Evolutionary conservation across 2,113 vertebrate species (phyloP), one percentile per base, ranked within the genome.

Genomic region (Danio rerio): DNA sequence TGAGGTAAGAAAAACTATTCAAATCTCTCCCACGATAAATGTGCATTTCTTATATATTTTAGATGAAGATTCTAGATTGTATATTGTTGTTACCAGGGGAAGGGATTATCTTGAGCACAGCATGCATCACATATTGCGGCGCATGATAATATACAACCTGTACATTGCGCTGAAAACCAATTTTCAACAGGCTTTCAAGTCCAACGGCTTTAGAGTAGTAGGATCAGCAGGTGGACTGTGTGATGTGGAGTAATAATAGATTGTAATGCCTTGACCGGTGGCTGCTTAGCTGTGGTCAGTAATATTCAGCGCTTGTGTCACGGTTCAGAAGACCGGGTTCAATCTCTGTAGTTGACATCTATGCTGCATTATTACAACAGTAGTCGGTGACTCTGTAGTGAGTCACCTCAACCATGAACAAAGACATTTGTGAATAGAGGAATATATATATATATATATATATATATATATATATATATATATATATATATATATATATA

Each of bases 351-450:
- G 71, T 49, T 81, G 85, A 84, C 68, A 70, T 52, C 81, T 74
- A 62, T 68, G 45, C 43, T 85, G 53, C 76, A 83, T 81, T 84
- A 84, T 84, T 66, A 85, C 63, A 79, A 59, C 58, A 71, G 61
- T 31, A 52, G 65, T 15, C 77, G 43, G 79, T 61, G 12, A 40
- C 69, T 58, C 43, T 20, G 42, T 47, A 70, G 12, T 18, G 56
- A 74, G 81, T 80, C 70, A 78, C 56, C 73, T 71, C 58, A 11
- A 50, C 61, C 69, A 59, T 31, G 73, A 61, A 77, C 18, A 77
- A 77, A 62, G 74, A 47, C 0, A 0, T 47, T 12, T n/a, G 47
- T 43, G n/a, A 16, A 49, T 3, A 20, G 55, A 12, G 45, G n/a
- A 59, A 59, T 45, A 43, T 20, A 12, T 16, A 75, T 59, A 75